Conservation (phyloP, 2,113 vertebrate species). For the Dolichallabes microphthalmus region DNA sequence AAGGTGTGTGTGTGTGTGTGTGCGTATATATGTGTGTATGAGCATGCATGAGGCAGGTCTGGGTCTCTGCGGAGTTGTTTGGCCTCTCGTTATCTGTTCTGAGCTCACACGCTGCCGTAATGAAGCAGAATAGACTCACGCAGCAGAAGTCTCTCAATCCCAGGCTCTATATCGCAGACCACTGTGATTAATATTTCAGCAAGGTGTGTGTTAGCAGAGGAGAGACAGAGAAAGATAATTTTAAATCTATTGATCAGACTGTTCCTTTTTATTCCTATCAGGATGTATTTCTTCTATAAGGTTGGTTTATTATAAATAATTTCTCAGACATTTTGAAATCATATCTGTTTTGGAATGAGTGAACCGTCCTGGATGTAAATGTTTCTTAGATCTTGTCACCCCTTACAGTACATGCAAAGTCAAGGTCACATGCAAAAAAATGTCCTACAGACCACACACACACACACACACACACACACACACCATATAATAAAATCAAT, state of each 20-base stretch:
- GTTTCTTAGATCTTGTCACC: background rate
- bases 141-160: constrained; percentile 79
- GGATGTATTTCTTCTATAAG: constrained; percentile 12
- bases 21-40: background rate
- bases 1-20: constrained; percentile 9
- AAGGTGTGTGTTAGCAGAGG: constrained; percentile 59
- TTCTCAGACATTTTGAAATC: background rate
- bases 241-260: constrained; percentile 23
- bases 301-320: background rate
- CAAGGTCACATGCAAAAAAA: constrained; percentile 3
- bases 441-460: background rate
- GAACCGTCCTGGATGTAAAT: background rate
- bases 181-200: constrained; percentile 94
- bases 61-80: constrained; percentile 84
- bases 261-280: background rate
- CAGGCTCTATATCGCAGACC: constrained; percentile 82
- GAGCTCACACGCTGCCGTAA: constrained; percentile 86
- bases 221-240: constrained; percentile 49
- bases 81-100: constrained; percentile 82
- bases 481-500: background rate
- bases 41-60: constrained; percentile 38
- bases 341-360: background rate
- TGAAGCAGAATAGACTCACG: constrained; percentile 87
- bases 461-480: no score
- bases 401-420: background rate